Conservation (phyloP, 2,113 vertebrate genomes). For the Sialia sialis region DNA sequence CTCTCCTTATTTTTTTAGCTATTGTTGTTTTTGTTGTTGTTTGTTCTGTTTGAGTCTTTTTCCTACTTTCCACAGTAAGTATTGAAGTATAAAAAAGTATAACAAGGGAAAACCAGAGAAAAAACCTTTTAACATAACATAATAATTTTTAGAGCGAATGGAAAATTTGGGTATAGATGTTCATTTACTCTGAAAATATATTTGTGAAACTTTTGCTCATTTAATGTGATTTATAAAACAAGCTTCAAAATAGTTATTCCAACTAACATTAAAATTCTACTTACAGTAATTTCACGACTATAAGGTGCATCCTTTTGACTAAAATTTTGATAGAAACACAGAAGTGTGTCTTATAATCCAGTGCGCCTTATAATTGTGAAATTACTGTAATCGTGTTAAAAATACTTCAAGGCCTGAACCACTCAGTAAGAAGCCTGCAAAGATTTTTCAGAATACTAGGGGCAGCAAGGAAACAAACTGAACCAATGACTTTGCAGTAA, state of each 20-base stretch:
- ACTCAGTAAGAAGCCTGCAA: neutral
- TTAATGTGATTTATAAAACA: neutral
- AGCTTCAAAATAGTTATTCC: neutral
- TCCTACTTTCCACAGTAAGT: neutral
- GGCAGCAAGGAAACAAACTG: neutral
- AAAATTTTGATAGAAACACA: too few species aligned
- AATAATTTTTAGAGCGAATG: neutral
- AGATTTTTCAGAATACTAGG: neutral
- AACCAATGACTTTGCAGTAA: neutral
- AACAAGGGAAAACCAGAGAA: neutral
- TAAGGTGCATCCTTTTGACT: too few species aligned
- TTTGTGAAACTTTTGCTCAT: neutral
- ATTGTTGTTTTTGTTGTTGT: neutral
- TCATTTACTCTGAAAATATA: neutral
- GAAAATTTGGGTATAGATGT: neutral
- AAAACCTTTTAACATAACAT: neutral
- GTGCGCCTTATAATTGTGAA: too few species aligned
- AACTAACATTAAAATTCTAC: neutral
- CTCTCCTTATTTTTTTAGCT: neutral
- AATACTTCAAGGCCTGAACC: neutral
- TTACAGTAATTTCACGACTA: too few species aligned
- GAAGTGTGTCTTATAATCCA: too few species aligned
- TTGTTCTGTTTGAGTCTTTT: neutral
- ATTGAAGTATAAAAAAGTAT: neutral
- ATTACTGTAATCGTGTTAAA: neutral